Base-by-base conservation (phyloP, 2,888 invertebrate species). In the Drosophila buzzatii region DNA sequence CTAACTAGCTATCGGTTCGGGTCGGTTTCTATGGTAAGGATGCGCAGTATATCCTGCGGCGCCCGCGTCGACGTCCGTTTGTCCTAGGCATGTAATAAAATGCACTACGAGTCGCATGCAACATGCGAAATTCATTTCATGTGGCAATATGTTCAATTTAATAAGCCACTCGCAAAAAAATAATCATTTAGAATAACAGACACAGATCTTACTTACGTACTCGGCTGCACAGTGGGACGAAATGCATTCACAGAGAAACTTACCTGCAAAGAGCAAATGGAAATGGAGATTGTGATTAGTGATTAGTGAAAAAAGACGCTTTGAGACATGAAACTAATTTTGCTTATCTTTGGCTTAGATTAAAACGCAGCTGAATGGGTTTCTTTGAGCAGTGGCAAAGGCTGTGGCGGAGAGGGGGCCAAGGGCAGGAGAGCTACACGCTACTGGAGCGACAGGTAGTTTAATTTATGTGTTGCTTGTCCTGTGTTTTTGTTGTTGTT, bases 11-110 rank as follows among this genome's bases (percentile, higher is more conserved):
- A 27, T 27, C 35, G 35, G 52, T 31, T 0, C 49, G 31, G 33
- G n/a, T 65, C 1, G 44, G 16, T 41, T n/a, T 31, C 35, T 20
- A 18, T 35, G 49, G 53, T 65, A 89, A 84, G 89, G 90, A 90
- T 85, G 85, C 90, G 90, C 89, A 77, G 86, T 63, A 90, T 86
- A 78, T 85, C 90, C 90, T 85, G 90, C 85, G 90, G 89, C 87
- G 68, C 61, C 76, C 68, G 52, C 9, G 20, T 16, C 16, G 37
- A 42, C 61, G 58, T 55, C 55, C 45, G 42, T 20, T 3, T 45
- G 45, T 31, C 23, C 47, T 57, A 67, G 58, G 65, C 58, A 75
- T 72, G 75, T 70, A 83, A 83, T 79, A 73, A 90, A 83, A 88
- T 88, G 75, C 76, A 79, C 74, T 71, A 66, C 78, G 79, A 85